A percentile compares a stretch with the other conserved stretches of the same genome.
Conservation (phyloP, 92 coral and sea anemone species). For the Paramuricea clavata region DNA sequence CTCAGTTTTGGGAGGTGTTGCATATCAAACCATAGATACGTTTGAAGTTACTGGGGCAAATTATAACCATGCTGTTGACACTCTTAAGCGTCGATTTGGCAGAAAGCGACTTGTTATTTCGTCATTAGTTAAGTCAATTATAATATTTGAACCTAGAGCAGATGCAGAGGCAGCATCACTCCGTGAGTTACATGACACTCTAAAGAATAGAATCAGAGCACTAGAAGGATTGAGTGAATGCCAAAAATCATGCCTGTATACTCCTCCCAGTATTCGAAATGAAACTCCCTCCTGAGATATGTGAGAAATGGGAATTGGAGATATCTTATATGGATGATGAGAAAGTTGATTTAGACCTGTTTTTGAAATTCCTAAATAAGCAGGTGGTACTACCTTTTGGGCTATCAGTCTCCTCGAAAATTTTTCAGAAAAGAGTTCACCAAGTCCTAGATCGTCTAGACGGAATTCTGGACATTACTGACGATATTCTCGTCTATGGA, state of each 20-base stretch:
- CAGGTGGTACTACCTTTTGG: too few species aligned
- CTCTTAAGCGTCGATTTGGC: too few species aligned
- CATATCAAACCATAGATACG: slow-evolving; percentile 44
- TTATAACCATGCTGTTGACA: too few species aligned
- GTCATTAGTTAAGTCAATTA: too few species aligned
- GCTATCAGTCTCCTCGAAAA: too few species aligned
- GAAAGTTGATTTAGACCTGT: too few species aligned
- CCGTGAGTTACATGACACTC: slow-evolving; percentile 53
- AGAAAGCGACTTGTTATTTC: too few species aligned
- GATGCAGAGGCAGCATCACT: slow-evolving; percentile 27
- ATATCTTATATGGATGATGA: slow-evolving; percentile 49
- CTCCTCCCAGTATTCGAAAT: slow-evolving; percentile 50
- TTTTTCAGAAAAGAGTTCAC: slow-evolving; percentile 30
- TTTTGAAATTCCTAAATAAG: slow-evolving; percentile 45
- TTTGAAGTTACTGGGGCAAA: too few species aligned
- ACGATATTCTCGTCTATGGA: slow-evolving; percentile 60
- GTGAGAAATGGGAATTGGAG: slow-evolving; percentile 55
- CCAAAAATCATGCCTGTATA: slow-evolving; percentile 53
- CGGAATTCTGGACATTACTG: slow-evolving; percentile 56
- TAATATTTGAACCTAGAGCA: too few species aligned
- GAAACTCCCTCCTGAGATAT: slow-evolving; percentile 51
- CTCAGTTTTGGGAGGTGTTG: slow-evolving; percentile 34
- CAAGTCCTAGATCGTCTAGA: slow-evolving; percentile 64
- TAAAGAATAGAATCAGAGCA: slow-evolving; percentile 14
- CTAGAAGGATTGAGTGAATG: slow-evolving; percentile 53